Percentiles rank a stretch among this genome's conserved stretches.
Evolutionary conservation across 2,888 invertebrate genomes (phyloP).

Genomic region (Noctua janthe): DNA sequence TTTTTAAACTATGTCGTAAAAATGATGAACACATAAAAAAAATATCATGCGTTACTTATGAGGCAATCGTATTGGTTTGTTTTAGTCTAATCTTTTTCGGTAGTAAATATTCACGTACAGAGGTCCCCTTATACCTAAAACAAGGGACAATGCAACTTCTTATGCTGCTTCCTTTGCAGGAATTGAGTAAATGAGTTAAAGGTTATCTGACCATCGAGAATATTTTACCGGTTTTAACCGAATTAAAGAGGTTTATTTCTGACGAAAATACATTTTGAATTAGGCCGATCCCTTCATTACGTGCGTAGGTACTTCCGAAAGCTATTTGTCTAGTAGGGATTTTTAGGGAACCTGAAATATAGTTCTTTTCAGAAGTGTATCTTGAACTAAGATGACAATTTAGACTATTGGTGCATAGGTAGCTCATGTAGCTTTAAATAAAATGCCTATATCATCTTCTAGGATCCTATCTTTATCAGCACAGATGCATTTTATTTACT

Average conservation of each 20-base stretch:
- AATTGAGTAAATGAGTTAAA: background rate
- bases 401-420: background rate
- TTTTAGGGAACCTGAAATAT: too few relatives aligned
- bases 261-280: background rate
- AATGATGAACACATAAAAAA: background rate
- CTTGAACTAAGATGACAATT: background rate
- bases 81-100: background rate
- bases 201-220: constrained; percentile 28
- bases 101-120: background rate
- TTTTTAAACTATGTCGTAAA: background rate
- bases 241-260: background rate
- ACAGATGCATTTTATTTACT: background rate
- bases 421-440: background rate
- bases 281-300: background rate
- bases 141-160: background rate
- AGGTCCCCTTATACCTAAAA: background rate
- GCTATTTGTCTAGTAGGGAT: too few relatives aligned
- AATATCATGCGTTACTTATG: background rate
- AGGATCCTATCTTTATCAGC: too few relatives aligned
- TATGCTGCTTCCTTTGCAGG: constrained; percentile 5
- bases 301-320: background rate
- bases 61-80: background rate
- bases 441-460: background rate
- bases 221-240: background rate
- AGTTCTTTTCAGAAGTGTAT: background rate